Evolutionary conservation across 2,113 vertebrate genomes (phyloP), one percentile per base, ranked within the genome.

Genomic region (Microcebus jonahi): DNA sequence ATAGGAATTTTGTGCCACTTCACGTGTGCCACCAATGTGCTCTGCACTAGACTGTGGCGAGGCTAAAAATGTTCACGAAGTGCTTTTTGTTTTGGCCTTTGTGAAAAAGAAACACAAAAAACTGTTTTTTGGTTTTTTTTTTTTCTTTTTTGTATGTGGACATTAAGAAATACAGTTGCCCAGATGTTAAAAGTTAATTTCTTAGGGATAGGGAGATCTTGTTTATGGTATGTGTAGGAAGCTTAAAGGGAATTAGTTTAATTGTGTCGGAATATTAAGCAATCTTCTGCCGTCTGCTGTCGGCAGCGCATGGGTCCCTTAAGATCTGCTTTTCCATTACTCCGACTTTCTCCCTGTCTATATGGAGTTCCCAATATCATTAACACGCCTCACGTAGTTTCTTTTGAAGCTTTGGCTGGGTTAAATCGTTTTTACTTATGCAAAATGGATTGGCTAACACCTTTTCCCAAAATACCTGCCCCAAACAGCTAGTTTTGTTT

Each of bases 181-280:
- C 76, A 97, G 96, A 84, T 95, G 98, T 97, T 96, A 97, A 97
- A 97, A 98, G 96, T 88, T 98, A 98, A 97, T 98, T 99, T 98
- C 97, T 42, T 57, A 97, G 94, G 96, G 93, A 97, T 97, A 57
- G 61, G 94, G 91, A 92, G 93, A 97, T 97, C 96, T 98, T 98
- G 96, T 98, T 98, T 98, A 97, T 96, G 97, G 65, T 96, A 83
- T 97, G 87, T 95, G 93, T 98, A 96, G 95, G 98, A 98, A 98
- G 97, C 98, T 98, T 98, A 98, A 96, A 97, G 96, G 67, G 97
- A 98, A 98, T 98, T 98, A 98, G 97, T 98, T 98, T 97, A 98
- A 98, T 98, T 98, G 97, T 98, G 34, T 98, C 91, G 94, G 97
- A 97, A 93, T 97, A 50, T 98, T 98, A 98, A 98, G 94, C 97